phyloP scores from a whole-genome alignment of 1,140 invertebrate species.

The Zaprionus lachaisei region DNA sequence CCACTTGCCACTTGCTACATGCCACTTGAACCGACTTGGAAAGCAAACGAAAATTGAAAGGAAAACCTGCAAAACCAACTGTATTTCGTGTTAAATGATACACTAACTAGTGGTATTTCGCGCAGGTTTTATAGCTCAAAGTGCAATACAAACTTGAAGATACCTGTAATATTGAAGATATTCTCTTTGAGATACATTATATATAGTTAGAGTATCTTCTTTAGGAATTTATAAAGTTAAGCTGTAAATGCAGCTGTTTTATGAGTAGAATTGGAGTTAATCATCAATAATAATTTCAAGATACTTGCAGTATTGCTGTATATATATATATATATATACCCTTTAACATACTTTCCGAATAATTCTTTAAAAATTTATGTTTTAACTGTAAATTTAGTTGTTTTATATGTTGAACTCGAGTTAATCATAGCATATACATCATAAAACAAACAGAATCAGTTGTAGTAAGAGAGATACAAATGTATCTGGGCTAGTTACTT shows the following conservation, averaged over 20 bases:
- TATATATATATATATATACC: no score
- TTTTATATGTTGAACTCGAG: neutral
- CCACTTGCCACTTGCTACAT: constrained; percentile 35
- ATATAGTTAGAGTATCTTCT: no score
- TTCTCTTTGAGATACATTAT: neutral
- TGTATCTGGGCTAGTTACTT: constrained; percentile 1
- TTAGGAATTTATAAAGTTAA: no score
- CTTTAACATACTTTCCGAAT: neutral
- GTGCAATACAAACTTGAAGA: neutral
- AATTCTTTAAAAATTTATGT: neutral
- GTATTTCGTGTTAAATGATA: constrained; percentile 26
- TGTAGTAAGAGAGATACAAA: neutral
- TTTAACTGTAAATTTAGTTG: neutral
- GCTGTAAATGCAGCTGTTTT: no score
- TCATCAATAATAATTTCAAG: neutral
- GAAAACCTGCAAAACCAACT: constrained; percentile 31
- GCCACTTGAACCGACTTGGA: constrained; percentile 37
- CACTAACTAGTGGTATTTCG: neutral
- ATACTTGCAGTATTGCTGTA: neutral
- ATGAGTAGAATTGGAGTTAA: no score
- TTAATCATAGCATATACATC: neutral
- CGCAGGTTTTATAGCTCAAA: neutral
- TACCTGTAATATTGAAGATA: neutral
- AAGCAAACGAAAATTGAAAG: constrained; percentile 23
- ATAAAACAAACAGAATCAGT: neutral